Conservation (phyloP, 2,888 invertebrate species). For the Ditula angustiorana region DNA sequence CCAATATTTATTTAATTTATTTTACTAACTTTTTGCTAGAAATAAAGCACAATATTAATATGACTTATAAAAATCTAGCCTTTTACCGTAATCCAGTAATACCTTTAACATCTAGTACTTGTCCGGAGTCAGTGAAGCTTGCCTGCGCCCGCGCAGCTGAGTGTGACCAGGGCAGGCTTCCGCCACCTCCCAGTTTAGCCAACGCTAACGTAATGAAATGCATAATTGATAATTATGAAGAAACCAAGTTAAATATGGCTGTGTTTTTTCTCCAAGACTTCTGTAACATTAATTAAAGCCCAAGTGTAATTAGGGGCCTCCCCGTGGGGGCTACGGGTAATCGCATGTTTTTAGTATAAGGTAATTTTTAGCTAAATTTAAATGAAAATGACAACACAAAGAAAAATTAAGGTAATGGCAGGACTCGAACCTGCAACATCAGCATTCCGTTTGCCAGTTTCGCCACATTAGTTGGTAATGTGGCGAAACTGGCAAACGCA, state of each 20-base stretch:
- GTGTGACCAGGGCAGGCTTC: constrained; percentile 45
- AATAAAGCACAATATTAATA: background rate
- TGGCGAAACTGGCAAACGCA: no score
- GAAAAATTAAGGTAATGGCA: no score
- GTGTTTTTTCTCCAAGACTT: background rate
- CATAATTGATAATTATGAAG: constrained; percentile 10
- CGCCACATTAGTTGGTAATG: no score
- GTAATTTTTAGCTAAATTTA: no score
- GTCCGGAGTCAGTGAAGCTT: background rate
- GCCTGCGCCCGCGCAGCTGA: constrained; percentile 29
- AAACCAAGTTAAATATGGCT: background rate
- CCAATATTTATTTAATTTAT: no score
- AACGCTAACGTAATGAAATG: background rate
- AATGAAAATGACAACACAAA: no score
- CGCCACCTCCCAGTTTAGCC: constrained; percentile 48
- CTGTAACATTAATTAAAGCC: no score
- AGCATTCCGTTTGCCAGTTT: no score
- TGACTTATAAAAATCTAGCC: background rate
- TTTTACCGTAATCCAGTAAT: background rate
- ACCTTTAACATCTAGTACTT: background rate
- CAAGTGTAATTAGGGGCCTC: no score
- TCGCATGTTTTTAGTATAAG: no score
- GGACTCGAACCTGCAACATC: no score
- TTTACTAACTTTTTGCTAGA: background rate
- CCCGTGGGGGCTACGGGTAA: no score